Percentiles rank a stretch among this genome's conserved stretches.
These are phyloP conservation scores for Cephus pulcher DNA, from an alignment of 2,888 invertebrate species.

Conservation along the genomic window DNA sequence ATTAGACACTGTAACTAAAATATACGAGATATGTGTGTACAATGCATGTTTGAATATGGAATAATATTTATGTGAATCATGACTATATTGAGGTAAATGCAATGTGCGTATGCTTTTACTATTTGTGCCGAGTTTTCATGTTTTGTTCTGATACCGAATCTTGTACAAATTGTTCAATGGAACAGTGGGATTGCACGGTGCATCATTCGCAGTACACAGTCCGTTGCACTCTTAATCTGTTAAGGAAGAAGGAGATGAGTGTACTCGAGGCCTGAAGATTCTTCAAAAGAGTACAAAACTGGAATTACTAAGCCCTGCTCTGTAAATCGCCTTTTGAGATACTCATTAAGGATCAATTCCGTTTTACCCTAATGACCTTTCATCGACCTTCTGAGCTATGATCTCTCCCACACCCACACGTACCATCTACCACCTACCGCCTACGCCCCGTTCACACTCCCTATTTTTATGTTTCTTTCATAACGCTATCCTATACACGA, in stretches of 20 bases:
- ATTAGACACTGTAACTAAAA: constrained; percentile 3
- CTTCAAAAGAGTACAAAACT: constrained; percentile 4
- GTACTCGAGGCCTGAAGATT: neutral
- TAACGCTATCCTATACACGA: neutral
- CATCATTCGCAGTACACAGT: constrained; percentile 4
- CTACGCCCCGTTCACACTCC: neutral
- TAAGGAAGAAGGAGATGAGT: neutral
- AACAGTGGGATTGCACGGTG: constrained; percentile 36
- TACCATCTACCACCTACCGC: neutral
- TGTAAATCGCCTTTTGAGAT: no score
- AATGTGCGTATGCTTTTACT: constrained; percentile 41
- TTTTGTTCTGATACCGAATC: constrained; percentile 41
- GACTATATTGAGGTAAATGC: constrained; percentile 32
- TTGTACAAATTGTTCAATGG: constrained; percentile 48
- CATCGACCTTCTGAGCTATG: neutral
- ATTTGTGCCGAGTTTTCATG: constrained; percentile 43
- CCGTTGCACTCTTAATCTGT: no score
- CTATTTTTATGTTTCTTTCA: constrained; percentile 2
- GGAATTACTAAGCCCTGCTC: neutral
- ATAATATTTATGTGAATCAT: constrained; percentile 33
- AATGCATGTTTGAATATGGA: constrained; percentile 37
- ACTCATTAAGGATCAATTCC: no score
- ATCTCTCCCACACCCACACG: neutral
- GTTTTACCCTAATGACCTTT: no score
- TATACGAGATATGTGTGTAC: constrained; percentile 32